These are phyloP conservation scores for Cisticola juncidis DNA, from an alignment of 2,113 vertebrate species.

Conservation along the genomic window DNA sequence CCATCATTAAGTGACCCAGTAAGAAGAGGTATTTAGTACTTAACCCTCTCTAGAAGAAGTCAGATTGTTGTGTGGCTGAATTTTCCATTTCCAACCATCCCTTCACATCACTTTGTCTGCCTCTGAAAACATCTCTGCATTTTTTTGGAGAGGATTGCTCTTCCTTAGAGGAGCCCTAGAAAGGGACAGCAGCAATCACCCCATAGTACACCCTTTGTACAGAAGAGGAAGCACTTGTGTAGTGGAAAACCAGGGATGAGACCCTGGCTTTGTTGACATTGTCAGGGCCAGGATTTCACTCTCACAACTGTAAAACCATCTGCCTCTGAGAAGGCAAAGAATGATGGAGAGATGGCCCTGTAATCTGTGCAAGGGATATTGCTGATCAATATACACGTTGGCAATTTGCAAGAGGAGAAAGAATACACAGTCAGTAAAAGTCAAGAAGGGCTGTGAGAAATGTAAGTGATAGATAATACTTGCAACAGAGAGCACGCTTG, in stretches of 20 bases:
- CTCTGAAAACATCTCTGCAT: background rate
- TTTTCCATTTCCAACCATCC: conserved; percentile 20
- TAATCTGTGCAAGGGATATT: background rate
- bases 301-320: background rate
- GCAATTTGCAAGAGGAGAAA: conserved; percentile 34
- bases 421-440: conserved; percentile 21
- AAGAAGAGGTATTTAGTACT: conserved; percentile 62
- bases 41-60: conserved; percentile 61
- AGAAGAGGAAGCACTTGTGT: background rate
- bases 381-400: background rate
- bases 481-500: conserved; percentile 3
- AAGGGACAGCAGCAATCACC: background rate
- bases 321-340: background rate
- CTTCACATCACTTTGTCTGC: background rate
- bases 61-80: conserved; percentile 26
- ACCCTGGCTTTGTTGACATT: background rate
- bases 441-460: conserved; percentile 31
- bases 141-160: background rate
- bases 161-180: background rate
- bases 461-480: conserved; percentile 43
- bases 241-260: background rate
- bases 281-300: background rate
- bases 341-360: background rate
- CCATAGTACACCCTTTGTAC: background rate
- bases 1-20: conserved; percentile 68